Base-by-base conservation (phyloP, 2,888 invertebrate genomes). In the Sesamia inferens region DNA sequence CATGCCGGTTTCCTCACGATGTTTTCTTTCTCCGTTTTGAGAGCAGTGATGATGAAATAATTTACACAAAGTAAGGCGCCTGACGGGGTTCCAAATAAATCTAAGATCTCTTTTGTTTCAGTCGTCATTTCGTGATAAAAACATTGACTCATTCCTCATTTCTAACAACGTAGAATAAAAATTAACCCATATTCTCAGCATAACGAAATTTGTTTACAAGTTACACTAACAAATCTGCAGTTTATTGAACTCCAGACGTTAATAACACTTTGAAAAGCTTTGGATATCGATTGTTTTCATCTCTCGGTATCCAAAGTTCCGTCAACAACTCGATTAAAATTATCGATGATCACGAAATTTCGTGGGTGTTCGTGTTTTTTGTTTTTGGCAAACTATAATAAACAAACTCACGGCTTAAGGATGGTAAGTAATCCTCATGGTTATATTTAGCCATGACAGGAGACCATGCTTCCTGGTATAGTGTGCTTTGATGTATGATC, bases 401-500 rank as follows among this genome's bases (percentile, higher is more conserved):
- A 78, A 77, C 63, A 82, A 76, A 69, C 64, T 22, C 44, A 51
- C 48, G 59, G 58, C 59, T 11, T 55, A 24, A 10, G 58, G 68
- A 73, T 71, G 54, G 76, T 69, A 84, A 64, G 82, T 74, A 74
- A 61, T 74, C 16, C 54, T 47, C 54, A 8, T 54, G 62, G n/a
- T 48, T 87, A 81, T 78, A 81, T 84, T 77, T 84, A 85, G 73
- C 11, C 51, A 57, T 83, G 80, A 79, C 74, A 77, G 65, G 66
- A 81, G 16, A 55, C 48, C 64, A 59, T 19, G 42, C 62, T 91
- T 90, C 90, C 84, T 79, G 85, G 90, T 88, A 91, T 72, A 71
- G 57, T 76, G 73, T 71, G 67, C 87, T 89, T 89, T 88, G 88
- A 88, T 88, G 87, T 86, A 79, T 63, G 69, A 78, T 83, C 79